Evolutionary conservation across 2,888 invertebrate species (phyloP).

Genomic region (Frankliniella intonsa): DNA sequence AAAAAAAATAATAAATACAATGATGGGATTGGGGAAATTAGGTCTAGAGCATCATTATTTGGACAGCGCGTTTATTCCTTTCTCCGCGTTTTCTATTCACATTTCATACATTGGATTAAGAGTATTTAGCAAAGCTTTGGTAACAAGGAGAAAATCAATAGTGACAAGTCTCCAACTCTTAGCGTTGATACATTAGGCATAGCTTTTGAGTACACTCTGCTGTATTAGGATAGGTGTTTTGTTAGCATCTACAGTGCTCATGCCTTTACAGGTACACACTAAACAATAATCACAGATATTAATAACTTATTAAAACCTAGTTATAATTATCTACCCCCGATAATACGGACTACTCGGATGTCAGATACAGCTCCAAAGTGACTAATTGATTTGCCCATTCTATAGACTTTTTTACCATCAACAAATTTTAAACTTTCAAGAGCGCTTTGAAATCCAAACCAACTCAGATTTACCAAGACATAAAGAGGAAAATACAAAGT

Average conservation of each 20-base stretch:
- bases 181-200: neutral
- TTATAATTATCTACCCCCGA: neutral
- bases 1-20: neutral
- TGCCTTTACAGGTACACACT: neutral
- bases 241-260: neutral
- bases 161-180: neutral
- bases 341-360: no score
- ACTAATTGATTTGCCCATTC: no score
- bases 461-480: no score
- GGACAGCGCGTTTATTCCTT: neutral
- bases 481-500: no score
- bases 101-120: neutral
- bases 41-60: no score
- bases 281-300: constrained; percentile 23
- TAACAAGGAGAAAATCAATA: neutral
- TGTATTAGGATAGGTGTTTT: constrained; percentile 3
- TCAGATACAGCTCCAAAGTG: no score
- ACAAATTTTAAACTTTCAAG: no score
- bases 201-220: neutral
- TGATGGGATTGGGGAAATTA: no score
- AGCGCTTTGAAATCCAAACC: no score
- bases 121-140: neutral
- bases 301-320: neutral
- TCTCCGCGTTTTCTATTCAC: neutral
- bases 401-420: no score